These are phyloP conservation scores for Drosophila seguyi DNA, from an alignment of 1,140 invertebrate species.

Conservation along the genomic window DNA sequence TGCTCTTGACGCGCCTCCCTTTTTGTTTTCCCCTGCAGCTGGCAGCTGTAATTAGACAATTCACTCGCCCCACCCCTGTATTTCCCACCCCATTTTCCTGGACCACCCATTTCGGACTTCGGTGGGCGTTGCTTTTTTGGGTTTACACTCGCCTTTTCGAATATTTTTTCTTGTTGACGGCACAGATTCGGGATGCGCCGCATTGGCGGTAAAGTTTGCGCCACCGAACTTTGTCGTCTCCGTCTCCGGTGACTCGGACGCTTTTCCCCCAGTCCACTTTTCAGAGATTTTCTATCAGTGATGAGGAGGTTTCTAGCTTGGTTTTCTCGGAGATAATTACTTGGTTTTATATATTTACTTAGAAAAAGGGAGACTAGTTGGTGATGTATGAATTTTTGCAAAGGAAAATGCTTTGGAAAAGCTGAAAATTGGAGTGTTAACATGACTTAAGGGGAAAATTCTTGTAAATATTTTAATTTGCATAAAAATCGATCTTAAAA, in stretches of 20 bases:
- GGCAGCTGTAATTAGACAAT: constrained; percentile 83
- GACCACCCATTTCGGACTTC: background rate
- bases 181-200: constrained; percentile 76
- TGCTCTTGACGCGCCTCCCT: constrained; percentile 38
- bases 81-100: background rate
- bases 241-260: constrained; percentile 30
- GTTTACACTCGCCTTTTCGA: constrained; percentile 35
- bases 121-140: constrained; percentile 47
- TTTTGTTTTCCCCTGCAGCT: constrained; percentile 60
- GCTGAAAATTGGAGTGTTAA: background rate
- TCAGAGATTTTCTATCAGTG: background rate
- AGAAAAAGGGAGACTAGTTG: background rate
- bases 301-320: background rate
- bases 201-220: constrained; percentile 79
- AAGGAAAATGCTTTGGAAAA: background rate
- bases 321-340: background rate
- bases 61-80: constrained; percentile 55
- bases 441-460: too few species aligned
- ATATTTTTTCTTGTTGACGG: constrained; percentile 63
- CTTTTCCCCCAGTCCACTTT: constrained; percentile 2
- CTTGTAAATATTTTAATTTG: background rate
- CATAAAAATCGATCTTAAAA: background rate
- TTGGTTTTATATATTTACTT: too few species aligned
- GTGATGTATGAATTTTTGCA: too few species aligned
- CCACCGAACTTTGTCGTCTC: constrained; percentile 67